These are phyloP conservation scores for Chamaea fasciata DNA, from an alignment of 2,113 vertebrate species.

Conservation along the genomic window DNA sequence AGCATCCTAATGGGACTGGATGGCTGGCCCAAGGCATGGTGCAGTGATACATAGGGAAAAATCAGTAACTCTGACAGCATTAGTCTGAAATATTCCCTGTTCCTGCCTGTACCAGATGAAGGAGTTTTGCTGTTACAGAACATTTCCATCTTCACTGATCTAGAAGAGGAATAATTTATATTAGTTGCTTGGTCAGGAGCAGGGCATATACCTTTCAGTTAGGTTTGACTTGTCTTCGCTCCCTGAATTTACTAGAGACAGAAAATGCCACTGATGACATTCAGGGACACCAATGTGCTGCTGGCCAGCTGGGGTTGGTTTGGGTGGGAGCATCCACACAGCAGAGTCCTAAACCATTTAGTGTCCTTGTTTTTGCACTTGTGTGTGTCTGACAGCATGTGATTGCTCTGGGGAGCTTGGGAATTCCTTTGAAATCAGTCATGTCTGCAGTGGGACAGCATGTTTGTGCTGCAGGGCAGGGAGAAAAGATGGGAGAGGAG, in stretches of 20 bases:
- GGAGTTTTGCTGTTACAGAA: not conserved
- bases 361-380: not conserved
- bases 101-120: not conserved
- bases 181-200: not conserved
- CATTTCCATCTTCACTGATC: not conserved
- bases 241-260: not conserved
- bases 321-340: not conserved
- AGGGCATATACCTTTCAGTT: not conserved
- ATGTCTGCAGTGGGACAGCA: not conserved
- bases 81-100: not conserved
- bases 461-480: not conserved
- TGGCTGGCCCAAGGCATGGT: not conserved
- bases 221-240: not conserved
- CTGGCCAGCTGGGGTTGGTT: not conserved
- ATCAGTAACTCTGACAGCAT: not conserved
- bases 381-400: not conserved
- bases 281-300: not conserved
- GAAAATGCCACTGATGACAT: not conserved
- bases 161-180: not conserved
- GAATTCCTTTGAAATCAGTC: constrained; percentile 22
- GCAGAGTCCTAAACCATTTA: not conserved
- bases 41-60: not conserved
- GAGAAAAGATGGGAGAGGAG: not conserved
- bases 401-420: not conserved
- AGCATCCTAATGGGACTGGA: not conserved